Conservation (phyloP, 23 tunicate species). For the Ascidia mentula region DNA sequence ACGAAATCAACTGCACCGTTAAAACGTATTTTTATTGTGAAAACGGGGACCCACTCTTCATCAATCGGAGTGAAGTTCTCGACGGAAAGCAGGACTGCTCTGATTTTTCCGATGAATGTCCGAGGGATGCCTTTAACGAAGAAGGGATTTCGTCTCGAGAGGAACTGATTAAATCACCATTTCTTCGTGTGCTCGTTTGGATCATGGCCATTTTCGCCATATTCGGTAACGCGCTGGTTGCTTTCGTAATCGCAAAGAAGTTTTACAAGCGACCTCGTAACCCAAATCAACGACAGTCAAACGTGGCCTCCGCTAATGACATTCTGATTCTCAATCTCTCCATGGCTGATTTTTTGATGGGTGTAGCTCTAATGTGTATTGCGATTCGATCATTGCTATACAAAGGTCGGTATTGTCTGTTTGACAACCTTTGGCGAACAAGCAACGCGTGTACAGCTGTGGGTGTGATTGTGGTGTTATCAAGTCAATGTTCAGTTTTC, state of each 20-base stretch:
- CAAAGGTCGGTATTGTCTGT: constrained; percentile 26
- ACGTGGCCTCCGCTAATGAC: background rate
- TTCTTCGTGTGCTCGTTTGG: constrained; percentile 29
- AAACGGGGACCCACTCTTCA: constrained; percentile 36
- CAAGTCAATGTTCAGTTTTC: constrained; percentile 42
- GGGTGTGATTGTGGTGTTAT: constrained; percentile 31
- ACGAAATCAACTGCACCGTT: constrained; percentile 33
- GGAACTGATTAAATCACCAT: constrained; percentile 12
- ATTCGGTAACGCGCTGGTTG: constrained; percentile 17
- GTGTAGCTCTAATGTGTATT: constrained; percentile 30
- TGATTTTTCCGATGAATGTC: constrained; percentile 54
- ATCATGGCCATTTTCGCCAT: constrained; percentile 26
- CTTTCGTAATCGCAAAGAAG: background rate
- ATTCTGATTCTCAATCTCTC: constrained; percentile 34
- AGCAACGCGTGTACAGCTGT: constrained; percentile 9
- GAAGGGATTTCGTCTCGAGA: constrained; percentile 39
- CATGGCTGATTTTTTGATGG: constrained; percentile 55
- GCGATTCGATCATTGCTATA: background rate
- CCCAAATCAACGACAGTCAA: background rate
- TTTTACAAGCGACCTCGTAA: background rate
- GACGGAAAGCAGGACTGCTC: constrained; percentile 44
- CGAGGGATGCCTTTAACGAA: constrained; percentile 1
- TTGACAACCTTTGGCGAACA: constrained; percentile 30
- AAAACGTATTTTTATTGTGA: constrained; percentile 50
- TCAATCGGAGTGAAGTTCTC: constrained; percentile 14